Base-by-base conservation (phyloP, 2,113 vertebrate species). In the Sceloporus tristichus region DNA sequence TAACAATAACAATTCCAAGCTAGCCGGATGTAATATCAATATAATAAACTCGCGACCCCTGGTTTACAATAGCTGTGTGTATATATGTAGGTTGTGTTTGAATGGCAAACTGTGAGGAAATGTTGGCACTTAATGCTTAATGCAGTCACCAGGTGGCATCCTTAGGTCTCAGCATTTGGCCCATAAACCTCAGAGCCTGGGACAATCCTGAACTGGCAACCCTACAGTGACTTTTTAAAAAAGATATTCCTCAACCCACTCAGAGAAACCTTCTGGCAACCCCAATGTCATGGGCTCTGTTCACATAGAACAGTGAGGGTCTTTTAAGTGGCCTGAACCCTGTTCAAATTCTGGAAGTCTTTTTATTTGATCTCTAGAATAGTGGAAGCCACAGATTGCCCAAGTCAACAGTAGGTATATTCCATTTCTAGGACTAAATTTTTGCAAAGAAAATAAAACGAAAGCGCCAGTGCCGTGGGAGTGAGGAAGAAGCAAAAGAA, bases 301-400 rank as follows among this genome's bases (percentile, higher is more conserved):
- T 70, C 23, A 70, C n/a, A 25, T 5, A 6, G 3, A 29, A 70
- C 8, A 29, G 13, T 53, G 27, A 71, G 2, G 25, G 2, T 53
- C 27, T 71, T 54, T 29, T 25, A 27, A 75, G 1, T 42, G 21
- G n/a, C 23, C 29, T 59, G 73, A 59, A 62, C 6, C 23, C 27
- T 42, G 56, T 74, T 29, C 25, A 62, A 73, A 18, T 40, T 75
- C 38, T 40, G 74, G 14, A 75, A 21, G 27, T 62, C 4, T 29
- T 68, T 66, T 70, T 10, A 0, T 79, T 19, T 14, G 73, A 38
- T 89, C 86, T 76, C 13, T 40, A 77, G 79, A 42, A 54, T 89
- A 79, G 89, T 40, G 88, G 73, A 71, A 92, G 85, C 34, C 34
- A 76, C 66, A 89, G 81, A 85, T 9, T 18, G 80, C n/a, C 77